Evolutionary conservation across 2,888 invertebrate species (phyloP), one percentile per base, ranked within the genome.

Genomic region (Lamproptera curius): DNA sequence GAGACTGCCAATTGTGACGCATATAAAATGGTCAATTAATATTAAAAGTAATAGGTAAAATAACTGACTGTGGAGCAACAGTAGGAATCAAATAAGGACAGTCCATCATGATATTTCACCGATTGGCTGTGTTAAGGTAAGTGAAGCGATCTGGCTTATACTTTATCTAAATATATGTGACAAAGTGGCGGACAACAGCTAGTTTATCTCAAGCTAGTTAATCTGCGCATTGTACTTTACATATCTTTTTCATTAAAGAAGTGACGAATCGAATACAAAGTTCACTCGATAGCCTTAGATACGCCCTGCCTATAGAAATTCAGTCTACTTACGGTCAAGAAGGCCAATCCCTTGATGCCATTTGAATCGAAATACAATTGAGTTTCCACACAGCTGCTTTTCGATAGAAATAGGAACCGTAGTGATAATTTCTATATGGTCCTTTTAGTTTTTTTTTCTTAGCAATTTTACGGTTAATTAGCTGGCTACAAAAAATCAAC

Each of bases 81-180:
- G 11, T 1, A 3, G 13, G 1, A 17, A 16, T 41, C n/a, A 1
- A 31, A 14, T 2, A 14, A 26, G 8, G 10, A 28, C 1, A 13
- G 14, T 16, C 14, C 14, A 38, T 13, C 33, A 47, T 47, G 47
- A 47, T 47, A 16, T 38, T 47, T 10, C 16, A 47, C 13, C 35
- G 38, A 23, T 16, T 47, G 9, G 38, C 33, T 13, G 6, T 37
- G 16, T 15, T 26, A 20, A 42, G 47, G 47, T 47, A 38, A 11
- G 11, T 11, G 5, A 11, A 11, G n/a, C n/a, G 13, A 16, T 8
- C 10, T 16, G 14, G 11, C 1, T 15, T 45, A 33, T 38, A 33
- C 9, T 33, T 14, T 11, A 9, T 31, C 4, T 28, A 2, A 28
- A 10, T 28, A 10, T 23, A 23, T 23, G 8, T 23, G 8, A 6